Conservation (phyloP, 2,797 vertebrate genomes). For the Xenentodon cancila region DNA sequence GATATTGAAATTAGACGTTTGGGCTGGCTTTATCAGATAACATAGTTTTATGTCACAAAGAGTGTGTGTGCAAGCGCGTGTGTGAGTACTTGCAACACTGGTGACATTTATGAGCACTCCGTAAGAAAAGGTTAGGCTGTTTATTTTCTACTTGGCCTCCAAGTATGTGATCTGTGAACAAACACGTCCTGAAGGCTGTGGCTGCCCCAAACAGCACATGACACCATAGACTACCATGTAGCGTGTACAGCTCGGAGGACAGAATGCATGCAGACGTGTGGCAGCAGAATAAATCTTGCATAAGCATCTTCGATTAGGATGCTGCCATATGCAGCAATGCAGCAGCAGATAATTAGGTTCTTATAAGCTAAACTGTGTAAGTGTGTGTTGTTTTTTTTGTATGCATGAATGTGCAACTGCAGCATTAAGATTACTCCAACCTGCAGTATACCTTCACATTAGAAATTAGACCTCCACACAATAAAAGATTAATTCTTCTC, state of each 20-base stretch:
- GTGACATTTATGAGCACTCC: constrained; percentile 50
- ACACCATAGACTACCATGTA: constrained; percentile 2
- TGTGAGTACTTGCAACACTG: constrained; percentile 32
- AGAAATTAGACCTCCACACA: constrained; percentile 39
- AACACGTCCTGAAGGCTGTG: constrained; percentile 23
- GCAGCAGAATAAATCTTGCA: constrained; percentile 13
- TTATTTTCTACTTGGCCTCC: constrained; percentile 30
- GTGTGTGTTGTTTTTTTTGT: background rate
- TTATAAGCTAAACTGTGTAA: background rate
- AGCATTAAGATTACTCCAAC: constrained; percentile 22
- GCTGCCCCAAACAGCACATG: constrained; percentile 9
- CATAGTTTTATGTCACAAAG: constrained; percentile 1
- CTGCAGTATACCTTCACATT: constrained; percentile 12
- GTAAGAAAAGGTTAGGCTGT: constrained; percentile 45
- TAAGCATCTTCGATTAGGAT: constrained; percentile 15
- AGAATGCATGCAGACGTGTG: constrained; percentile 16
- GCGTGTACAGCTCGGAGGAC: constrained; percentile 1
- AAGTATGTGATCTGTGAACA: constrained; percentile 39
- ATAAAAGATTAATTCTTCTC: constrained; percentile 33
- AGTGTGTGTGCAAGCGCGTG: background rate
- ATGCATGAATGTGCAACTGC: background rate
- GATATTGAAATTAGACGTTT: background rate
- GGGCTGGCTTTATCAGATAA: background rate
- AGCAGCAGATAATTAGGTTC: background rate
- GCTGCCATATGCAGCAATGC: constrained; percentile 3